Base-by-base conservation (phyloP, 2,797 vertebrate species). In the Pteronotus mesoamericanus region DNA sequence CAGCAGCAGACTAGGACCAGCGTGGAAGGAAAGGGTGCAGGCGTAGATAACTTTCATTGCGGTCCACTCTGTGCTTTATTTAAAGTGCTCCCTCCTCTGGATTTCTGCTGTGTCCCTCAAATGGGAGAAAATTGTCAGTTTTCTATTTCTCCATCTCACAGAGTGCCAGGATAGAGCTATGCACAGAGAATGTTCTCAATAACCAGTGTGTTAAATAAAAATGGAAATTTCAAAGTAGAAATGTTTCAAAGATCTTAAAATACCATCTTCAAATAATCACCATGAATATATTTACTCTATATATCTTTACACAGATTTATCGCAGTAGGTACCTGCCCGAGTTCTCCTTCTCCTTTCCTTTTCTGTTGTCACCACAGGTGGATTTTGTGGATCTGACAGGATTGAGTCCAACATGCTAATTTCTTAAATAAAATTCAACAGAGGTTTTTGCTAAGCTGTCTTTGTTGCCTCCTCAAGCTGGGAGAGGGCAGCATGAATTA, bases 341-440 rank as follows among this genome's bases (percentile, higher is more conserved):
- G 26, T 74, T 96, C 14, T 10, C 24, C 26, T 6, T 55, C 24
- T 75, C 34, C 39, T 21, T 86, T 59, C n/a, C 39, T 61, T 88
- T 79, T 32, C 39, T 66, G 19, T 75, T 90, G 72, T 69, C 18
- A 71, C 18, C 14, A 75, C 3, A 3, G 2, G 29, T 19, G 14
- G 1, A 51, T 90, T 74, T 57, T 84, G 53, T 85, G 42, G 24
- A 2, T 64, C 19, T 51, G 22, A 92, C 48, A 95, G 64, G 86
- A 78, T 16, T 44, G 69, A 90, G 29, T 78, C 29, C 24, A 48
- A 37, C 18, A 44, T 55, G 71, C 22, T 72, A 74, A 85, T 77
- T 94, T 61, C 46, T 95, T 89, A 83, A 92, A 75, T 42, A 21
- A 89, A 89, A 11, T 34, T 89, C 57, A 69, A 69, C 18, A 86